A percentile compares a stretch with the other conserved stretches of the same genome.
Evolutionary conservation across 1,140 invertebrate species (phyloP).

Genomic region (Achatina immaculata): DNA sequence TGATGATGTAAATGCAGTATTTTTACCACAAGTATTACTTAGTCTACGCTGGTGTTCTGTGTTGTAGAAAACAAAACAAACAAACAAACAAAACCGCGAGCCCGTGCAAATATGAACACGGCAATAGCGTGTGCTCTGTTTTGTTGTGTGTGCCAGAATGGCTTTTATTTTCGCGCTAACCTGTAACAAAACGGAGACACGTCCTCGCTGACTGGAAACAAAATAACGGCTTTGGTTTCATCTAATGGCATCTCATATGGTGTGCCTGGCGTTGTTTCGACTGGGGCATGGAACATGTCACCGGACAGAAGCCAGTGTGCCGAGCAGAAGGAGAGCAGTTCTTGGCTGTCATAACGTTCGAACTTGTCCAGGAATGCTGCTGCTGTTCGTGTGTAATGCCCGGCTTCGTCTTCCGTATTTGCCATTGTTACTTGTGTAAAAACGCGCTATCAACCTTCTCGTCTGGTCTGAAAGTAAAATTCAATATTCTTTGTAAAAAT

Average conservation of each 20-base stretch:
- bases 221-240: conserved; percentile 26
- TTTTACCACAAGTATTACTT: too few relatives aligned
- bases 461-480: too few relatives aligned
- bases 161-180: background rate
- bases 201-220: conserved; percentile 44
- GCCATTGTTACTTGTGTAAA: too few relatives aligned
- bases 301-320: conserved; percentile 67
- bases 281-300: conserved; percentile 65
- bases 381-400: conserved; percentile 36
- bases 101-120: too few relatives aligned
- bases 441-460: too few relatives aligned
- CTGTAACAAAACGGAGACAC: conserved; percentile 32
- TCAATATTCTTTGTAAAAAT: too few relatives aligned
- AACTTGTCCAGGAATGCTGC: conserved; percentile 63
- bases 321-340: conserved; percentile 57
- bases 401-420: conserved; percentile 21
- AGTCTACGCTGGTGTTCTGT: too few relatives aligned
- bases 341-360: conserved; percentile 68
- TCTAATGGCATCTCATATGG: conserved; percentile 57
- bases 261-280: conserved; percentile 64
- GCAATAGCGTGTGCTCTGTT: too few relatives aligned
- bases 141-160: too few relatives aligned
- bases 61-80: too few relatives aligned
- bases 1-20: too few relatives aligned
- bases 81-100: too few relatives aligned